Evolutionary conservation across 2,113 vertebrate genomes (phyloP).

Genomic region (Sinocyclocheilus rhinocerous): DNA sequence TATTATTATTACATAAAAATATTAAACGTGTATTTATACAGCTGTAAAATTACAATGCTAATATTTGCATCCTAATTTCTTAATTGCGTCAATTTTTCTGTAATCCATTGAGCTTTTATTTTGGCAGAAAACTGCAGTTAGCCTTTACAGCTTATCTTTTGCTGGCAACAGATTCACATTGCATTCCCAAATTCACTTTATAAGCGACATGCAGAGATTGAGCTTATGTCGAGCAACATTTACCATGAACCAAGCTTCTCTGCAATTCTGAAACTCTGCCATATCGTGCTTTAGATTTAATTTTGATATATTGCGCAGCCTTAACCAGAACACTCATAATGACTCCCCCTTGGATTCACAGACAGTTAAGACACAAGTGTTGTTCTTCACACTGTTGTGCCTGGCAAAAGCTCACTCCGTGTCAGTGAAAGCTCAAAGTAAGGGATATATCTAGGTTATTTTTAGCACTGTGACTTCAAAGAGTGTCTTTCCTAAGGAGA

Average conservation of each 20-base stretch:
- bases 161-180: neutral
- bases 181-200: neutral
- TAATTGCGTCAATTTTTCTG: neutral
- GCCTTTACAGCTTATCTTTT: neutral
- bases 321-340: neutral
- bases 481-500: conserved; percentile 21
- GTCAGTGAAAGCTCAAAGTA: neutral
- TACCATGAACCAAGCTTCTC: too few relatives aligned
- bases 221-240: neutral
- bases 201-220: neutral
- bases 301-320: neutral
- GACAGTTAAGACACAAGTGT: conserved; percentile 1
- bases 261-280: neutral
- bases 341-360: neutral
- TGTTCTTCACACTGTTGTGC: neutral
- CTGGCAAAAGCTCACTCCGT: neutral
- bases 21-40: too few relatives aligned
- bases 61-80: neutral
- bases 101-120: neutral
- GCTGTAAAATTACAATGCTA: neutral
- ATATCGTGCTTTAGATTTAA: neutral
- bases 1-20: too few relatives aligned
- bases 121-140: neutral
- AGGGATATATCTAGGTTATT: conserved; percentile 7
- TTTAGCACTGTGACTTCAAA: conserved; percentile 46